Evolutionary conservation across 2,797 vertebrate species (phyloP).

Genomic region (Alauda arvensis): DNA sequence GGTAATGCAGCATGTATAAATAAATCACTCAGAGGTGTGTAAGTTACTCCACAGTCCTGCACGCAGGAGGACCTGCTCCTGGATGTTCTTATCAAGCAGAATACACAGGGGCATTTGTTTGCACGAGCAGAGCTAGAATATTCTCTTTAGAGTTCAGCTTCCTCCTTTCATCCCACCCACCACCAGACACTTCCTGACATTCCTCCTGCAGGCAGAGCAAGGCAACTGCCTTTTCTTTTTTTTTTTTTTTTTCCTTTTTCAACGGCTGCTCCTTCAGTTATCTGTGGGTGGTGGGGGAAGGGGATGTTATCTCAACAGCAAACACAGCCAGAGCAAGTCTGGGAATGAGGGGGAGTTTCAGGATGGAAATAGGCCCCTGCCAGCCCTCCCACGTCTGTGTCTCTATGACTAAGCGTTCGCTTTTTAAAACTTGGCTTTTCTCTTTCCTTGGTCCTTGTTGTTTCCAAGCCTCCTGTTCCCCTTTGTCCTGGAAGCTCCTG

Average conservation of each 20-base stretch:
- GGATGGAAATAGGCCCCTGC: constrained; percentile 63
- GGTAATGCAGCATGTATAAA: background rate
- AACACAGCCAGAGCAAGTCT: constrained; percentile 32
- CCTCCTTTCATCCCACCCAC: constrained; percentile 60
- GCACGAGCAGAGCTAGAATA: constrained; percentile 30
- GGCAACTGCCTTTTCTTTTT: constrained; percentile 1
- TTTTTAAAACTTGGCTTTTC: constrained; percentile 26
- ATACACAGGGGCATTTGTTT: constrained; percentile 28
- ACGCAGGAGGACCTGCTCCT: background rate
- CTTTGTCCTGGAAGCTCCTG: constrained; percentile 32
- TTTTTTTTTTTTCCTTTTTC: background rate
- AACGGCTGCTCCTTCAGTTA: constrained; percentile 33
- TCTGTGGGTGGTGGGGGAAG: constrained; percentile 43
- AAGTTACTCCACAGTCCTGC: background rate
- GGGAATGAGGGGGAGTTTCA: constrained; percentile 42
- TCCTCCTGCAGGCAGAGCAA: constrained; percentile 49
- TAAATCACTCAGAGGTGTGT: background rate
- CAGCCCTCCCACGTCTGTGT: background rate
- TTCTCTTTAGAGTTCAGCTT: constrained; percentile 43
- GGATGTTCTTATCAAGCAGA: constrained; percentile 16
- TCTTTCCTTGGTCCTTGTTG: background rate
- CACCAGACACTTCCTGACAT: constrained; percentile 52
- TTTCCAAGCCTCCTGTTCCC: constrained; percentile 12
- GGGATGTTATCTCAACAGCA: constrained; percentile 40
- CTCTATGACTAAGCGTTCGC: constrained; percentile 8